Percentiles rank a stretch among this genome's conserved stretches.
Conservation (phyloP, 2,113 vertebrate species). For the Labeo catla region DNA sequence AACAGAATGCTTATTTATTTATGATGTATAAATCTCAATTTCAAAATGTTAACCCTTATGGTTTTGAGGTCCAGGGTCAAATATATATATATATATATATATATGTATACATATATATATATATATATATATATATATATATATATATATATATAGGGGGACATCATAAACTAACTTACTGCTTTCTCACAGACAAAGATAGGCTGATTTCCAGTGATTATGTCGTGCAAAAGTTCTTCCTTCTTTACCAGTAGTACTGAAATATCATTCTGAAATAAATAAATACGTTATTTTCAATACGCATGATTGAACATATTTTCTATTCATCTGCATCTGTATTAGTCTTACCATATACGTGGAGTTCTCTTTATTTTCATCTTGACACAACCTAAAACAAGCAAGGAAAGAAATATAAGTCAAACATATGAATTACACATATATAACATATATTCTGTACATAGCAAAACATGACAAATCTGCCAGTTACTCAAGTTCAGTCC, state of each 20-base stretch:
- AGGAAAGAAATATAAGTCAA: not conserved
- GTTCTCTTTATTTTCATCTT: constrained; percentile 46
- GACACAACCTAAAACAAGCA: constrained; percentile 33
- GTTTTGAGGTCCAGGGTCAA: too few relatives aligned
- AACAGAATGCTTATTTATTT: too few relatives aligned
- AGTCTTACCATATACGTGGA: constrained; percentile 44
- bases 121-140: too few relatives aligned
- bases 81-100: too few relatives aligned
- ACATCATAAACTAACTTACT: constrained; percentile 70
- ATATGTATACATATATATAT: too few relatives aligned
- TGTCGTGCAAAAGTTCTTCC: constrained; percentile 69
- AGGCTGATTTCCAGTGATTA: constrained; percentile 71
- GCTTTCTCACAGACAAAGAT: constrained; percentile 83
- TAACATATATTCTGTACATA: not conserved
- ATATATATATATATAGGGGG: too few relatives aligned
- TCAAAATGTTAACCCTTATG: too few relatives aligned
- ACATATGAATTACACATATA: not conserved
- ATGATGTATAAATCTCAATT: too few relatives aligned
- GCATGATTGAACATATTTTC: not conserved
- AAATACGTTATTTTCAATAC: not conserved
- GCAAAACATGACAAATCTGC: not conserved
- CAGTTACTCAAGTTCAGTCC: not conserved
- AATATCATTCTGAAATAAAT: constrained; percentile 78
- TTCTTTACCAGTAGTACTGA: constrained; percentile 75
- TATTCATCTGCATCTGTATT: not conserved